Evolutionary conservation across 2,888 invertebrate species (phyloP).

Genomic region (Acleris cristana): DNA sequence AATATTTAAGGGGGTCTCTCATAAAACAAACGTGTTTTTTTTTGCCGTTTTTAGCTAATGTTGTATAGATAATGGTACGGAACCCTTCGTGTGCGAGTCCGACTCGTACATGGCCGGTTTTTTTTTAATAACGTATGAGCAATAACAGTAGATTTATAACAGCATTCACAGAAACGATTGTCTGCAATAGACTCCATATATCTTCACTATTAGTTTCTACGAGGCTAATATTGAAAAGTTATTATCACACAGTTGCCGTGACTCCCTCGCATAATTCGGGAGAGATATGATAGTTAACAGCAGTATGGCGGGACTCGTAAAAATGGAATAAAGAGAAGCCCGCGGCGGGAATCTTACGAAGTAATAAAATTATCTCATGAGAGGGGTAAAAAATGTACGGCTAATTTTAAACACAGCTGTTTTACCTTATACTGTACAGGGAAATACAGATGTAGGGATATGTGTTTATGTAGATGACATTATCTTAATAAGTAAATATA

Average conservation of each 20-base stretch:
- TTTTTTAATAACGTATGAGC: neutral
- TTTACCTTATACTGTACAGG: conserved; percentile 9
- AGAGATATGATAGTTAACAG: conserved; percentile 67
- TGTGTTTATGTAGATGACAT: neutral
- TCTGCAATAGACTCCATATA: conserved; percentile 22
- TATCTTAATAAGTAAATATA: neutral
- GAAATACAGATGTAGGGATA: neutral
- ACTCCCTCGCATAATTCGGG: conserved; percentile 60
- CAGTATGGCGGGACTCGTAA: conserved; percentile 60
- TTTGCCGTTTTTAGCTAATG: no score
- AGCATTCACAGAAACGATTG: conserved; percentile 9
- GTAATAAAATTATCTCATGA: conserved; percentile 77
- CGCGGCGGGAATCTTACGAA: conserved; percentile 66
- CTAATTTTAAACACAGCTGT: conserved; percentile 55
- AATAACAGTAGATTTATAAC: conserved; percentile 14
- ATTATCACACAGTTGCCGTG: conserved; percentile 59
- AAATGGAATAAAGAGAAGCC: conserved; percentile 75
- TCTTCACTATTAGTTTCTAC: conserved; percentile 28
- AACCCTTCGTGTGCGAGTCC: no score
- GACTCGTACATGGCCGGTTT: no score
- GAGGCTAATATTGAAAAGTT: conserved; percentile 56
- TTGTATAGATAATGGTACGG: no score
- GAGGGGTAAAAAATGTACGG: conserved; percentile 70
- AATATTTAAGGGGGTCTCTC: no score
- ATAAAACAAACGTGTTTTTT: no score